phyloP scores from a whole-genome alignment of 2,888 invertebrate species.

The Caenorhabditis sp. region DNA sequence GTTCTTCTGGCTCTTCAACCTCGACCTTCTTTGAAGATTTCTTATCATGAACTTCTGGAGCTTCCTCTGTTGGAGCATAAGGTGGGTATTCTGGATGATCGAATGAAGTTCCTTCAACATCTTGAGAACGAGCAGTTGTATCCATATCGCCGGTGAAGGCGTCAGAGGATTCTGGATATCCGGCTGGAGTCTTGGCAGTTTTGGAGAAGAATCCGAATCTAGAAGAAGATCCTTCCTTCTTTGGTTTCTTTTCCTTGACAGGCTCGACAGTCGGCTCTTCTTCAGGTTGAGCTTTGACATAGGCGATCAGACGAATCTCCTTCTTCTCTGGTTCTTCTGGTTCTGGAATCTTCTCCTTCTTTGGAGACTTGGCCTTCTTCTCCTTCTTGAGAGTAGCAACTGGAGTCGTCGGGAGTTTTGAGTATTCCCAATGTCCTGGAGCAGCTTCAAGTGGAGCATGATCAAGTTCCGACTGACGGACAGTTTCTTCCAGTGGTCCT shows the following conservation, averaged over 20 bases:
- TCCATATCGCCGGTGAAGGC: constrained; percentile 45
- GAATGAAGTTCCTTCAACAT: constrained; percentile 46
- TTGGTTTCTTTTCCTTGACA: constrained; percentile 40
- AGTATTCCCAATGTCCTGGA: not conserved
- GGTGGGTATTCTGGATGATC: constrained; percentile 36
- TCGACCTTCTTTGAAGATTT: constrained; percentile 47
- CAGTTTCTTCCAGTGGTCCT: constrained; percentile 54
- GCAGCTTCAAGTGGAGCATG: constrained; percentile 25
- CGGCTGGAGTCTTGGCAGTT: constrained; percentile 20
- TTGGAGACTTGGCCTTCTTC: constrained; percentile 44
- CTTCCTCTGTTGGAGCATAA: constrained; percentile 38
- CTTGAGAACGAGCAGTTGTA: constrained; percentile 37
- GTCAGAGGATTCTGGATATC: constrained; percentile 46
- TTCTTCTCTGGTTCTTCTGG: constrained; percentile 37
- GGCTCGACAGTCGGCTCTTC: constrained; percentile 10
- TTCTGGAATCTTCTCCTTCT: constrained; percentile 19
- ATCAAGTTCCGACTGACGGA: constrained; percentile 38
- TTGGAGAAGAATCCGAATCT: constrained; percentile 14
- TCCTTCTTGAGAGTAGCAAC: not conserved
- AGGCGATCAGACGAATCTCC: constrained; percentile 52
- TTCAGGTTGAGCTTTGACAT: constrained; percentile 29
- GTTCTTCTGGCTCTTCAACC: constrained; percentile 16
- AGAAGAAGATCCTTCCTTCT: constrained; percentile 35
- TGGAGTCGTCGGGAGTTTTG: too few relatives aligned
- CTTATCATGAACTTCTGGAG: constrained; percentile 16